Base-by-base conservation (phyloP, 2,888 invertebrate species). In the Monoplex corrugatus region DNA sequence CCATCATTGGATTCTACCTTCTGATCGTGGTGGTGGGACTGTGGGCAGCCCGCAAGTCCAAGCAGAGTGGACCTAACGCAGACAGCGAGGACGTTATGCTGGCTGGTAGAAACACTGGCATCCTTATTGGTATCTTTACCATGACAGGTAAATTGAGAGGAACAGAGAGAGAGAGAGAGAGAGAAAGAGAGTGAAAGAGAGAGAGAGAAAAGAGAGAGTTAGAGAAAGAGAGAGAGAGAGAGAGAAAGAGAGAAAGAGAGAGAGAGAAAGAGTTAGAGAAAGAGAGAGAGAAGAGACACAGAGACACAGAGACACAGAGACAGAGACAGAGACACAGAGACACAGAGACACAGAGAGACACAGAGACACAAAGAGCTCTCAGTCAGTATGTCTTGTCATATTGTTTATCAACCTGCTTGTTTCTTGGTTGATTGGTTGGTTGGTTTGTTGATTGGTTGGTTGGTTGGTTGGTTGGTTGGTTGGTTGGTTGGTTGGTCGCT, bases 51-150 rank as follows among this genome's bases (percentile, higher is more conserved):
- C 97, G 98, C 94, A 99, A 99, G 97, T 96, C 97, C 92, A 99
- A 99, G 96, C 92, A 92, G 80, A 92, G 93, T 23, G 95, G 95
- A 83, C 90, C 95, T 89, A 92, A 93, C 6, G 94, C 94, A 2
- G 97, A 97, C 92, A 97, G 97, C 96, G 99, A 99, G 96, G 99
- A 99, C 96, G 99, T 99, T 89, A 99, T 99, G 99, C 96, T 99
- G 95, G 99, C 99, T 0, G 99, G 99, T 16, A 97, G 99, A 91
- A 99, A 99, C 95, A 99, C 99, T 87, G 96, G 99, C 10, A 97
- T 99, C 87, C 98, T 99, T 95, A 99, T 99, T 89, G 99, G 99
- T 85, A 98, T 99, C 94, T 99, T 99, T 95, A 99, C 99, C 50
- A 99, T 99, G 99, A 99, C 99, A 95, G 98, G 98, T 98, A 98